Percentiles rank a stretch among this genome's conserved stretches.
Conservation (phyloP, 1,140 invertebrate genomes). For the Drosophila takahashii region DNA sequence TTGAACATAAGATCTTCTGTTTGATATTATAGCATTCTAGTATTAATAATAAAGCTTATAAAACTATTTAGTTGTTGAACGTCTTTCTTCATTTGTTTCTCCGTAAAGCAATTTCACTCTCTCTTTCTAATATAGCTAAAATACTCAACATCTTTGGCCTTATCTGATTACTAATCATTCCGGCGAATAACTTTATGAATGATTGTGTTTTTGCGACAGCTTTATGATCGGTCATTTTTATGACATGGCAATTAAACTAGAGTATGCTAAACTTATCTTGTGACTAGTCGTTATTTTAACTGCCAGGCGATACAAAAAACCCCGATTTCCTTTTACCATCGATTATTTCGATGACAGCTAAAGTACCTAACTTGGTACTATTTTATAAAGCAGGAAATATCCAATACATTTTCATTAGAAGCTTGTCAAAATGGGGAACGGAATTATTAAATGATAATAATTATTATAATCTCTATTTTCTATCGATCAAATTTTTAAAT, state of each 20-base stretch:
- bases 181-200: slow-evolving; percentile 2
- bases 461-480: too few relatives aligned
- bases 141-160: not conserved
- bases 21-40: too few relatives aligned
- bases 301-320: slow-evolving; percentile 8
- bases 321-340: slow-evolving; percentile 4
- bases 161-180: not conserved
- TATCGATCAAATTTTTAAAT: too few relatives aligned
- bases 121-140: not conserved
- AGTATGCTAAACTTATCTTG: not conserved
- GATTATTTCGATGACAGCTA: slow-evolving; percentile 1
- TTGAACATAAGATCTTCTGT: too few relatives aligned
- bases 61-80: too few relatives aligned
- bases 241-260: not conserved
- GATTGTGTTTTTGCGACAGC: not conserved
- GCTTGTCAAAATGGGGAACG: too few relatives aligned
- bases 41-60: too few relatives aligned
- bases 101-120: not conserved
- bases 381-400: not conserved
- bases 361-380: not conserved
- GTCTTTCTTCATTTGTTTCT: not conserved
- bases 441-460: too few relatives aligned
- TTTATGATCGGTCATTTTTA: slow-evolving; percentile 10
- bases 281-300: not conserved
- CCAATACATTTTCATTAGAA: too few relatives aligned